Percentiles rank a stretch among this genome's conserved stretches.
Conservation (phyloP, 2,888 invertebrate genomes). For the Tiphia femorata region DNA sequence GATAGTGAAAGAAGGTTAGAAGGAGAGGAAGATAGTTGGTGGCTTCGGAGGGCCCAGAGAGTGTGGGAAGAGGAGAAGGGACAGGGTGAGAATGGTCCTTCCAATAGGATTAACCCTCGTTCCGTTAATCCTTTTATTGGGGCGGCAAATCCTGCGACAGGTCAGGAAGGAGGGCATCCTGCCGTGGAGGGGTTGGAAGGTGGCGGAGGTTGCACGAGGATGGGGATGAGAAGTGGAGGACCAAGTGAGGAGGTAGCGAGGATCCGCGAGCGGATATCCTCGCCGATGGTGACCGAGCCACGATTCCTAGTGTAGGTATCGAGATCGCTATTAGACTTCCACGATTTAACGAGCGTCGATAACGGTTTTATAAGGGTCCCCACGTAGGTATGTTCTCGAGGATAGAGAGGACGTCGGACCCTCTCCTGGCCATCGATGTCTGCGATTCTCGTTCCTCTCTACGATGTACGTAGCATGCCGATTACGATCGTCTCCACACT, state of each 20-base stretch:
- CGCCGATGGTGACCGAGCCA: constrained; percentile 31
- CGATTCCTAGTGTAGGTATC: constrained; percentile 38
- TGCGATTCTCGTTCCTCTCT: too few species aligned
- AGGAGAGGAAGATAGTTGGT: constrained; percentile 1
- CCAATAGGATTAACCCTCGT: constrained; percentile 68
- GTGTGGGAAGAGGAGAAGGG: too few species aligned
- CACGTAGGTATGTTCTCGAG: neutral
- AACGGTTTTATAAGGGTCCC: constrained; percentile 38
- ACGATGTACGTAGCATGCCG: too few species aligned
- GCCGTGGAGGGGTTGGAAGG: too few species aligned
- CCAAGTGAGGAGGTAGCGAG: too few species aligned
- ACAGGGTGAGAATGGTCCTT: constrained; percentile 59
- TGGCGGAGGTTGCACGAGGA: too few species aligned
- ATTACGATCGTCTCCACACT: too few species aligned
- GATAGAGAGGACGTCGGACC: neutral
- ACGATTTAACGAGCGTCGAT: constrained; percentile 38
- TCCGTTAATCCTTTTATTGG: constrained; percentile 68
- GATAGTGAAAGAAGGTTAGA: neutral
- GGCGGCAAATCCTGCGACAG: constrained; percentile 62
- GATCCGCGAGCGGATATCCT: constrained; percentile 44
- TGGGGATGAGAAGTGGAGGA: too few species aligned
- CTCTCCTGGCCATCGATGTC: too few species aligned
- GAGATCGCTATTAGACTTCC: constrained; percentile 37
- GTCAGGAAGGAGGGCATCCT: constrained; percentile 59
- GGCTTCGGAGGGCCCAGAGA: constrained; percentile 3